Base-by-base conservation (phyloP, 2,113 vertebrate genomes). In the Passer domesticus region DNA sequence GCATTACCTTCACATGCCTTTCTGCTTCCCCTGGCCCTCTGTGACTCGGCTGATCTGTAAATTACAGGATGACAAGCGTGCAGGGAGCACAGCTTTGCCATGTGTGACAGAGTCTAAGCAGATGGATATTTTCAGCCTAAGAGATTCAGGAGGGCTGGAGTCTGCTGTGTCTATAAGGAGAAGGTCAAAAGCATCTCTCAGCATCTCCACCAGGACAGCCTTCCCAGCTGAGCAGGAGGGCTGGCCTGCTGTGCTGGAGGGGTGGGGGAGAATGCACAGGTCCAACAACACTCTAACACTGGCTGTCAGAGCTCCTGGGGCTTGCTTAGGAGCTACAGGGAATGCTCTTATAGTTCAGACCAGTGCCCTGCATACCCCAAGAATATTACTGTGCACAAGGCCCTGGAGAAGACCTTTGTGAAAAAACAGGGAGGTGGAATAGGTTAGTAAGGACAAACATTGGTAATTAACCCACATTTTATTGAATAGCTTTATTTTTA, bases 271-370 rank as follows among this genome's bases (percentile, higher is more conserved):
- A 60, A 21, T 0, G 2, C 20, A 20, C 17, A 47, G 33, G 47
- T 76, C 35, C 28, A 53, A 3, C n/a, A 67, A 19, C 12, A 11
- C 3, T 3, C 9, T 10, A 3, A 33, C 17, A 27, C 63, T 37
- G 1, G 1, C 49, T 69, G 49, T 30, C 87, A 59, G 39, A 68
- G 47, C 69, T 70, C 43, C 12, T 7, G 7, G 20, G 44, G 46
- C n/a, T 62, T 6, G 1, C 19, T 0, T 0, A 15, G 77, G n/a
- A 79, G 27, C 11, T 67, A 7, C 37, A 56, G 2, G 3, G 15
- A 44, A 11, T 33, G 50, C 11, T 28, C 17, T 41, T 25, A 6
- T 17, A 23, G 24, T 56, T 79, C 43, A 59, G 39, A 35, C 8
- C 7, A 41, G 53, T 47, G 74, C 27, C 5, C 23, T 72, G 20